A percentile compares a stretch with the other conserved stretches of the same genome.
Evolutionary conservation across 2,888 invertebrate genomes (phyloP).

Genomic region (Chironomus tentans): DNA sequence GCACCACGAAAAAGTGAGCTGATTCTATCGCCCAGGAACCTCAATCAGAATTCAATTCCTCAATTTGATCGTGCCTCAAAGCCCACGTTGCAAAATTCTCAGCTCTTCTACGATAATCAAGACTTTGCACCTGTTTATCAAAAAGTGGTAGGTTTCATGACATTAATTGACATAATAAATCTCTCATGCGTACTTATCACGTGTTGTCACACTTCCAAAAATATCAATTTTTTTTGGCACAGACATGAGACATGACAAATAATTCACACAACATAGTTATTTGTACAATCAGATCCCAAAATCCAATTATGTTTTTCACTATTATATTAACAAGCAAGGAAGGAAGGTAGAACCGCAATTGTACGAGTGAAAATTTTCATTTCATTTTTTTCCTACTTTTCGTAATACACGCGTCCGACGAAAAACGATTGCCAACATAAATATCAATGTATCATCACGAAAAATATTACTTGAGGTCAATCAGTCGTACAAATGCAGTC

Average conservation of each 20-base stretch:
- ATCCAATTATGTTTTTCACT: too few relatives aligned
- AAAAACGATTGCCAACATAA: not conserved
- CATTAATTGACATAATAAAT: not conserved
- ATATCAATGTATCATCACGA: not conserved
- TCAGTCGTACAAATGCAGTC: not conserved
- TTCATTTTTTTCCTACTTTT: too few relatives aligned
- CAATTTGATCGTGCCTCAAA: slow-evolving; percentile 54
- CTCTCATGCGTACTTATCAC: not conserved
- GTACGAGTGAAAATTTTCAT: too few relatives aligned
- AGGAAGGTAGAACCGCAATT: too few relatives aligned
- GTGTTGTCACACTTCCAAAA: not conserved
- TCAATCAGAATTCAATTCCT: slow-evolving; percentile 36
- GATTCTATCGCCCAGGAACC: not conserved
- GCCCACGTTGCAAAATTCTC: slow-evolving; percentile 41
- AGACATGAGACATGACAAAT: too few relatives aligned
- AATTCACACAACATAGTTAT: too few relatives aligned
- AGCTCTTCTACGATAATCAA: slow-evolving; percentile 37
- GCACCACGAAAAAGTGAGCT: slow-evolving; percentile 7
- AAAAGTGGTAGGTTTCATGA: slow-evolving; percentile 44
- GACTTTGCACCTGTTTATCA: slow-evolving; percentile 55
- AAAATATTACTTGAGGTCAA: not conserved
- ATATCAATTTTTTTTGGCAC: not conserved
- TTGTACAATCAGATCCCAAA: too few relatives aligned
- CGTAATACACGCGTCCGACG: not conserved
- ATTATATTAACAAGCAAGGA: too few relatives aligned